Conservation (phyloP, 2,888 invertebrate genomes). For the Punctoribates punctum region DNA sequence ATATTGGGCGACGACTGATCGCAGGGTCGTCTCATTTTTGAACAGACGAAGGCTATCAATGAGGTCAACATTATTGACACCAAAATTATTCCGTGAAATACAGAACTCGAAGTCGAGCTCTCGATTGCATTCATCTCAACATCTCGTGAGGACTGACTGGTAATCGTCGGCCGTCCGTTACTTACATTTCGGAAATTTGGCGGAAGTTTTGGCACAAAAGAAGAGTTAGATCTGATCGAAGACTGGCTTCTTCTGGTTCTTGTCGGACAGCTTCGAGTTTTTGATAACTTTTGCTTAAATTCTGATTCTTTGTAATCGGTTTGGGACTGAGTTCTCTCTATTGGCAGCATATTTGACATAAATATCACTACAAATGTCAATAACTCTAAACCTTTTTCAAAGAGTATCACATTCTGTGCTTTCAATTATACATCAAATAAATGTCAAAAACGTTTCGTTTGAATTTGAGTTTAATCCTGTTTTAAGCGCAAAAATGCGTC, state of each 20-base stretch:
- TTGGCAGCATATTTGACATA: not conserved
- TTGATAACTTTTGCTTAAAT: not conserved
- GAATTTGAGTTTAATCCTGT: conserved; percentile 26
- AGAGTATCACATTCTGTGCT: conserved; percentile 1
- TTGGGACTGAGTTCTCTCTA: conserved; percentile 25
- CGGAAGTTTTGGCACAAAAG: conserved; percentile 7
- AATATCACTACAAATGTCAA: not conserved
- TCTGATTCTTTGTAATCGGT: not conserved
- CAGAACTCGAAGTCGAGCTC: conserved; percentile 41
- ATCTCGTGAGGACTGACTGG: not conserved
- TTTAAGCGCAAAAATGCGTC: not conserved
- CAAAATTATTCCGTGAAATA: conserved; percentile 42
- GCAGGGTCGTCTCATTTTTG: conserved; percentile 41
- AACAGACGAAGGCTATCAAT: conserved; percentile 42
- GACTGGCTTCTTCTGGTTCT: not conserved
- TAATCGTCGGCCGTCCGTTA: no score
- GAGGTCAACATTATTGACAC: conserved; percentile 42
- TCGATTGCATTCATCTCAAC: conserved; percentile 25
- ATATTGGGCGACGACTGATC: conserved; percentile 6
- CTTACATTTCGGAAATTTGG: conserved; percentile 7
- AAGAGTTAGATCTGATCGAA: not conserved
- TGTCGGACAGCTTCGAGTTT: not conserved
- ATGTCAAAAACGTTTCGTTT: not conserved
- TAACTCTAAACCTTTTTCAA: not conserved
- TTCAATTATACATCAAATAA: not conserved